These are phyloP conservation scores for Mustela nigripes DNA, from an alignment of 2,113 vertebrate species.

Conservation along the genomic window DNA sequence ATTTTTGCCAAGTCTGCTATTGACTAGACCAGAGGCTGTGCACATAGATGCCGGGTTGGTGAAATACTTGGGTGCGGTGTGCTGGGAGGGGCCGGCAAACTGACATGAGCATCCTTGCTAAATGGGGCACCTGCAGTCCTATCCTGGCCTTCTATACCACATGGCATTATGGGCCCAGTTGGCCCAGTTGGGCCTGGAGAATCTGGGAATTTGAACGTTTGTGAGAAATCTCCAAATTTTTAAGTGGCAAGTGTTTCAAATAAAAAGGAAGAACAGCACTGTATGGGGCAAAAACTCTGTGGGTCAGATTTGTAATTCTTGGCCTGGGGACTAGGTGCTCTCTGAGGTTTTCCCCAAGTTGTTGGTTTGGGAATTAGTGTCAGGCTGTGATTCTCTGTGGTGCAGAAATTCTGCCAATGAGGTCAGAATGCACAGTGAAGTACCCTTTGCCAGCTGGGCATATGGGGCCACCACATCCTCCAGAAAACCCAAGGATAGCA, in stretches of 20 bases:
- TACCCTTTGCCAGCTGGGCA: too few species aligned
- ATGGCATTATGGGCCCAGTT: fast-evolving
- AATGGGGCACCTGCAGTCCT: neutral
- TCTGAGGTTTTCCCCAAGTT: too few species aligned
- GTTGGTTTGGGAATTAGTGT: neutral
- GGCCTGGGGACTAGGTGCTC: too few species aligned
- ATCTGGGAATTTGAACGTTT: neutral
- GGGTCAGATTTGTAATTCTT: neutral
- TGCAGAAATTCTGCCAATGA: neutral
- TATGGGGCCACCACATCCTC: fast-evolving
- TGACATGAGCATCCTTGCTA: neutral
- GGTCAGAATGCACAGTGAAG: fast-evolving
- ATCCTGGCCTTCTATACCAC: neutral
- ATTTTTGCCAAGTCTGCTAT: neutral
- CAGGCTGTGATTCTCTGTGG: neutral
- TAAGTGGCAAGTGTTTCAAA: neutral
- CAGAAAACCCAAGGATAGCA: neutral
- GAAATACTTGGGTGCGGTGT: neutral
- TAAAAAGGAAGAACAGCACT: neutral
- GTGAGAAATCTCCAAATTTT: neutral
- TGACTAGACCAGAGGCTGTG: neutral
- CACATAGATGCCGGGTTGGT: neutral
- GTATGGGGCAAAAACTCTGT: too few species aligned
- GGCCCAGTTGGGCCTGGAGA: neutral
- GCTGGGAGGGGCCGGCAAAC: neutral